Evolutionary conservation across 2,113 vertebrate species (phyloP).

Genomic region (Hypocryptadius cinnamomeus): DNA sequence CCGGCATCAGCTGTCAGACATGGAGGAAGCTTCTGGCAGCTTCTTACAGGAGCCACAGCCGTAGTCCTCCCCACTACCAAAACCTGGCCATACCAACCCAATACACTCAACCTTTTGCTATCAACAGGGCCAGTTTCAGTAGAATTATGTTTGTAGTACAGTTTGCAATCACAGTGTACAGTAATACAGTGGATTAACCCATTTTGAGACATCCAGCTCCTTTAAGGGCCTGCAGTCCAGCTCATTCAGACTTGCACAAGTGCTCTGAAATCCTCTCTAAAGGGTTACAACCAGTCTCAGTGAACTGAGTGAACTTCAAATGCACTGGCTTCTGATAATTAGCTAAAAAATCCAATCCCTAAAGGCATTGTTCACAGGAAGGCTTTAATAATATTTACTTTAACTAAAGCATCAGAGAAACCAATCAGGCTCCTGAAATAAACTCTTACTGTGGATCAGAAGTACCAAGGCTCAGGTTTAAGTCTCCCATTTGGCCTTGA

Average conservation of each 20-base stretch:
- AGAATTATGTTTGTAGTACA: not conserved
- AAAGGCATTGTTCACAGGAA: not conserved
- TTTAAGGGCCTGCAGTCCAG: not conserved
- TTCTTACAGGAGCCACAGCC: not conserved
- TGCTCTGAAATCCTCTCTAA: not conserved
- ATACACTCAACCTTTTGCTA: not conserved
- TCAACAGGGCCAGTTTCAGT: not conserved
- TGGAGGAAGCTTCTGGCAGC: not conserved
- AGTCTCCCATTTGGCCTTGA: not conserved
- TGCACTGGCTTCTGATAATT: not conserved
- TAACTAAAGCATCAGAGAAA: not conserved
- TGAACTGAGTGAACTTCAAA: not conserved
- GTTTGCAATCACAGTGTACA: not conserved
- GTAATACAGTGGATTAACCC: not conserved
- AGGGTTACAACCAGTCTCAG: not conserved
- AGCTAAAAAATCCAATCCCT: not conserved
- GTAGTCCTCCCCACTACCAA: not conserved
- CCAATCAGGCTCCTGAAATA: not conserved
- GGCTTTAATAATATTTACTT: not conserved
- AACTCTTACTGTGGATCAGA: not conserved
- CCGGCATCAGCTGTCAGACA: not conserved
- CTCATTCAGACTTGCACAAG: not conserved
- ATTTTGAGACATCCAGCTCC: not conserved
- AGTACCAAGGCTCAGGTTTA: not conserved
- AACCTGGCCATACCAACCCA: not conserved